Evolutionary conservation across 2,113 vertebrate genomes (phyloP).

Genomic region (Gallinago jamesoni): DNA sequence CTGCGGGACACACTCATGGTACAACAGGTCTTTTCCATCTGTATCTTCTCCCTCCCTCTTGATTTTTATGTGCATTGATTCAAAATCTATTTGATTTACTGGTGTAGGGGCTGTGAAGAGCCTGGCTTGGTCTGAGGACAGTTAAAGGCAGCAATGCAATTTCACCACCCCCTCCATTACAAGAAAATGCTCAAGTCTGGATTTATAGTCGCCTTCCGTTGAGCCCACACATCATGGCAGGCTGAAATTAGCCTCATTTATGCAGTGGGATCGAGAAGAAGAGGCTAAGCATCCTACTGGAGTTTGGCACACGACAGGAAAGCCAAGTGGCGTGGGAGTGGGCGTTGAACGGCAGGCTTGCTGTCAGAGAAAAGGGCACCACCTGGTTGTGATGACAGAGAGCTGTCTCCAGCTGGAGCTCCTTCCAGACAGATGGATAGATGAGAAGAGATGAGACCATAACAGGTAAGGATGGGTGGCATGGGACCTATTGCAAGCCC

Average conservation of each 20-base stretch:
- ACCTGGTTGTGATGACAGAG: not conserved
- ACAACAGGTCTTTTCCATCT: constrained; percentile 21
- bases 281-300: not conserved
- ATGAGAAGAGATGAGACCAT: not conserved
- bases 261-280: not conserved
- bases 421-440: not conserved
- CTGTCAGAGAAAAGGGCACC: not conserved
- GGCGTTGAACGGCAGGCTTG: rapidly evolving
- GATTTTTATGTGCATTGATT: constrained; percentile 14
- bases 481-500: not conserved
- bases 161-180: not conserved
- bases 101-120: not conserved
- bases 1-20: not conserved
- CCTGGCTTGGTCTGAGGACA: constrained; percentile 10
- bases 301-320: rapidly evolving
- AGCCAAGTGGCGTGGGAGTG: rapidly evolving
- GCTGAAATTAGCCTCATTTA: constrained; percentile 35
- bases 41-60: constrained; percentile 3
- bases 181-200: not conserved
- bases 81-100: constrained; percentile 38
- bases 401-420: not conserved
- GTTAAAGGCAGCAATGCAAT: constrained; percentile 43
- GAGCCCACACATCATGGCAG: not conserved
- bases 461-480: not conserved
- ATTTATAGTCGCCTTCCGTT: not conserved